Conservation (phyloP, 2,113 vertebrate genomes). For the Xiphophorus hellerii region DNA sequence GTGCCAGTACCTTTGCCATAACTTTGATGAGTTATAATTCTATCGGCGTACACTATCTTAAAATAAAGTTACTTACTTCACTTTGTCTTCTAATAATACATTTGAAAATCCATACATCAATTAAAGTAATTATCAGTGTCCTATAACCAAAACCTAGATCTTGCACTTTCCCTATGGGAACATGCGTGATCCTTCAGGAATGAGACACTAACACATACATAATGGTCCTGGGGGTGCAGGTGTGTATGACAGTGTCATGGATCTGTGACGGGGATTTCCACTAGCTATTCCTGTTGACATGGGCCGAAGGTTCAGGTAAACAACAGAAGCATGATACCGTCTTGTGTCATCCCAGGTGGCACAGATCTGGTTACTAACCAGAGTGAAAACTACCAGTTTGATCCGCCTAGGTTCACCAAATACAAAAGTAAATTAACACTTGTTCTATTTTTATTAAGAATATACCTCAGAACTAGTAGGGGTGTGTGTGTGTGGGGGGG, state of each 20-base stretch:
- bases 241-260: conserved; percentile 49
- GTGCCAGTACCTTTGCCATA: no score
- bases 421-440: neutral
- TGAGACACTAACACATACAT: neutral
- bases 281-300: conserved; percentile 45
- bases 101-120: neutral
- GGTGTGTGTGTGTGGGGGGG: neutral
- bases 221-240: conserved; percentile 33
- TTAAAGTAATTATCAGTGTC: neutral
- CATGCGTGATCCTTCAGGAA: conserved; percentile 10
- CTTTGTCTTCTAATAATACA: neutral
- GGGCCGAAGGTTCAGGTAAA: conserved; percentile 54
- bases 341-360: conserved; percentile 60
- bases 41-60: no score
- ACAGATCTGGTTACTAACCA: conserved; percentile 45
- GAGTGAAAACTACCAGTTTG: conserved; percentile 22
- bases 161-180: neutral
- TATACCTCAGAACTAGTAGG: neutral
- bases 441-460: neutral
- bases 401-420: conserved; percentile 16
- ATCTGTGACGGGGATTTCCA: conserved; percentile 75
- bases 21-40: no score
- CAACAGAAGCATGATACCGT: conserved; percentile 30
- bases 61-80: no score
- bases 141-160: neutral